A percentile compares a stretch with the other conserved stretches of the same genome.
phyloP scores from a whole-genome alignment of 92 coral and sea anemone genomes.

The Plumapathes pennacea region DNA sequence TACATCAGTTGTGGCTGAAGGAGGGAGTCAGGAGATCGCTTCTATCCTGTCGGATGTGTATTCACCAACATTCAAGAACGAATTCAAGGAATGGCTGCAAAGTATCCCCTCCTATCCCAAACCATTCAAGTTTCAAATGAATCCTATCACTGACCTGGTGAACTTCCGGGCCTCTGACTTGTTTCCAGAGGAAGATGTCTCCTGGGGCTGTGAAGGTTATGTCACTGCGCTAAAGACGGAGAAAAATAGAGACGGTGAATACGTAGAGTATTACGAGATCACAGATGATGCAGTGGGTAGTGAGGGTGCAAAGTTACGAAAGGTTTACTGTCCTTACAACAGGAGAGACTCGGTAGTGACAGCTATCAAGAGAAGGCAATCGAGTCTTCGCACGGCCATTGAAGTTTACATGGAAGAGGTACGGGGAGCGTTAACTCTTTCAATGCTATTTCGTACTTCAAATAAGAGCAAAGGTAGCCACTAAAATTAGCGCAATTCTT shows the following conservation, averaged over 20 bases:
- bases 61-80: constrained; percentile 23
- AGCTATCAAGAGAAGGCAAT: constrained; percentile 2
- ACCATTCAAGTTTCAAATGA: constrained; percentile 30
- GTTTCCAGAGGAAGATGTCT: constrained; percentile 14
- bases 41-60: constrained; percentile 14
- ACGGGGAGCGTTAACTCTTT: neutral
- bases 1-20: constrained; percentile 14
- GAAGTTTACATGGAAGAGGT: constrained; percentile 24
- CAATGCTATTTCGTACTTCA: too few species aligned
- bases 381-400: constrained; percentile 17
- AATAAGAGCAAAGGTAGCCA: too few species aligned
- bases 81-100: constrained; percentile 21
- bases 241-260: neutral
- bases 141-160: constrained; percentile 47
- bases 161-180: constrained; percentile 25
- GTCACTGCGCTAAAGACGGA: neutral
- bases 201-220: constrained; percentile 41
- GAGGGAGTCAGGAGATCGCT: constrained; percentile 19
- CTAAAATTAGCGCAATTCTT: too few species aligned
- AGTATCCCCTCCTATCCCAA: constrained; percentile 20
- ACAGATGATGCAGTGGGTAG: too few species aligned
- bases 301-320: neutral
- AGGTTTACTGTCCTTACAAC: constrained; percentile 5
- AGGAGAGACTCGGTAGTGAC: neutral
- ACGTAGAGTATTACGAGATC: constrained; percentile 1